Conservation (phyloP, 2,113 vertebrate genomes). For the Girardinichthys multiradiatus region DNA sequence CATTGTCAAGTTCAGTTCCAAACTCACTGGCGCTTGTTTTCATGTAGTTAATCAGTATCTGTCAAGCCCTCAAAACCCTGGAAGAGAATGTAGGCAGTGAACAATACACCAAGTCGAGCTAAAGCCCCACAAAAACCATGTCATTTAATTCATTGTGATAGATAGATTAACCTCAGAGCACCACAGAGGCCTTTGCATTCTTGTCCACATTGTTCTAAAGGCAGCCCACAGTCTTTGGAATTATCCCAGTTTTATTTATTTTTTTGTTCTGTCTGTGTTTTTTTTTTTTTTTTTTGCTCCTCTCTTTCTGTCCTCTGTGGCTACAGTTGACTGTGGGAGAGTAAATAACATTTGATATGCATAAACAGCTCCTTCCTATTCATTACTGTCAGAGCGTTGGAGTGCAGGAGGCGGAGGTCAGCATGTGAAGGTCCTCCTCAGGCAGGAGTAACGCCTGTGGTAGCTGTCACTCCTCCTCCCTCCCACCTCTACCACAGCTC, state of each 20-base stretch:
- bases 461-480: slow-evolving; percentile 89
- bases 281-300: slow-evolving; percentile 18
- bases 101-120: slow-evolving; percentile 44
- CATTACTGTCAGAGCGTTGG: slow-evolving; percentile 91
- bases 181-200: slow-evolving; percentile 63
- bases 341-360: slow-evolving; percentile 91
- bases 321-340: slow-evolving; percentile 85
- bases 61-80: slow-evolving; percentile 39
- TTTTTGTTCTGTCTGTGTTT: background rate
- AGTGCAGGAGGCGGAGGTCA: slow-evolving; percentile 92
- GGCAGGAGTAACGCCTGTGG: slow-evolving; percentile 88
- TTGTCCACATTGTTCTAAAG: slow-evolving; percentile 72
- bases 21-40: slow-evolving; percentile 41
- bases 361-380: slow-evolving; percentile 90
- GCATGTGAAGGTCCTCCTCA: slow-evolving; percentile 92
- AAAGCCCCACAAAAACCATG: slow-evolving; percentile 45
- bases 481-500: slow-evolving; percentile 48
- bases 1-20: slow-evolving; percentile 60
- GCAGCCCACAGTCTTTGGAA: slow-evolving; percentile 70
- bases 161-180: slow-evolving; percentile 74
- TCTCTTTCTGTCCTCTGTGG: slow-evolving; percentile 65
- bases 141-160: slow-evolving; percentile 66
- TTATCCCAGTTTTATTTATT: slow-evolving; percentile 51
- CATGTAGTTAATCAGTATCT: slow-evolving; percentile 51
- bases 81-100: slow-evolving; percentile 42